phyloP scores from a whole-genome alignment of 2,113 vertebrate genomes.

The Mobula birostris region DNA sequence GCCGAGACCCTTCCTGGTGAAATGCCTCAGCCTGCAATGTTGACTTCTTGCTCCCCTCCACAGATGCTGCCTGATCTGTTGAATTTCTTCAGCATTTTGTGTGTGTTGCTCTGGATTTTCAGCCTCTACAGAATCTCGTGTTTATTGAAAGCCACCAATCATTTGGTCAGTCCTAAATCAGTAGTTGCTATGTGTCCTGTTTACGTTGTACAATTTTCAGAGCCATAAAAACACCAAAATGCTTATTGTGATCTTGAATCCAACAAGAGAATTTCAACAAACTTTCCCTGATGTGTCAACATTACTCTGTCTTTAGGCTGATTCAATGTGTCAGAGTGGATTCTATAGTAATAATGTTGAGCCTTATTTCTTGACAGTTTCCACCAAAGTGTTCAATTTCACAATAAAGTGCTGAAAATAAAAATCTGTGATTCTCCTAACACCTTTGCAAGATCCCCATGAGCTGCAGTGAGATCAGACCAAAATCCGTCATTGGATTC shows the following conservation, averaged over 20 bases:
- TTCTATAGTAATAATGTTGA: not conserved
- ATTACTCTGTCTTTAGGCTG: not conserved
- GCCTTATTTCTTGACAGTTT: not conserved
- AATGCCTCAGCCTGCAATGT: too few species aligned
- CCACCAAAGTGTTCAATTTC: not conserved
- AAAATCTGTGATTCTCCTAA: not conserved
- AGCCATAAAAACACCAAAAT: not conserved
- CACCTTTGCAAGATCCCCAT: not conserved
- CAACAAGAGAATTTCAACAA: not conserved
- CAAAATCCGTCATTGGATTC: not conserved
- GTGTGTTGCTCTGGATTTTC: too few species aligned
- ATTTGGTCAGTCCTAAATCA: not conserved
- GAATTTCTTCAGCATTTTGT: too few species aligned
- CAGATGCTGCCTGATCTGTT: too few species aligned
- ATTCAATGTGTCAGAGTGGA: not conserved
- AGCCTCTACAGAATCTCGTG: too few species aligned
- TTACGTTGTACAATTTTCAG: not conserved
- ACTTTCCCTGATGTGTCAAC: not conserved
- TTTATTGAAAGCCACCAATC: not conserved
- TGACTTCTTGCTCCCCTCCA: too few species aligned
- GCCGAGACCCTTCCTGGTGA: too few species aligned
- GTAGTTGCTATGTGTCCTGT: not conserved
- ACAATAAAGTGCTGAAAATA: not conserved
- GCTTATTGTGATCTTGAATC: conserved; percentile 6
- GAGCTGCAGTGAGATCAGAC: not conserved